A percentile compares a stretch with the other conserved stretches of the same genome.
Conservation (phyloP, 2,113 vertebrate genomes). For the Casuarius casuarius region DNA sequence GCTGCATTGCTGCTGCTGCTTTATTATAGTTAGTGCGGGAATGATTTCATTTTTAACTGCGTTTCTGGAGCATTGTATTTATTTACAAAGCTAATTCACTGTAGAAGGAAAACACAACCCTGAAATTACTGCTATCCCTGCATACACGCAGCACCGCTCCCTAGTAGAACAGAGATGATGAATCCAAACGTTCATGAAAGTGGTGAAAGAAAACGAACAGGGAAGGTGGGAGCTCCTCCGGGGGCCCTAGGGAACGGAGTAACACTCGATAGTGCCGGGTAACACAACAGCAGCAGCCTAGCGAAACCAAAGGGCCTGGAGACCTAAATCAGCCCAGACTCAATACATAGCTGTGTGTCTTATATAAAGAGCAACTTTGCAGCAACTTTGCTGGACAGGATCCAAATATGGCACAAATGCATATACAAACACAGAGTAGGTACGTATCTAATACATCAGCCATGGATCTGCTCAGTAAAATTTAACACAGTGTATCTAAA, state of each 20-base stretch:
- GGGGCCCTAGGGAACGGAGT: neutral
- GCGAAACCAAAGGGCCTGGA: too few species aligned
- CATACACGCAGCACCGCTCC: too few species aligned
- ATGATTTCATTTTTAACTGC: too few species aligned
- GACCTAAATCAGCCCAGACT: too few species aligned
- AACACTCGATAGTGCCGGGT: accelerated
- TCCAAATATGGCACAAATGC: neutral
- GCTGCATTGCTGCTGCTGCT: neutral
- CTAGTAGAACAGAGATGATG: neutral
- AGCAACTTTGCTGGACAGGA: neutral
- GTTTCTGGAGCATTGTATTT: neutral
- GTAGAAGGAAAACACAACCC: neutral
- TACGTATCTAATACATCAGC: neutral
- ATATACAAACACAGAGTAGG: neutral
- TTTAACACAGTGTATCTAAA: accelerated
- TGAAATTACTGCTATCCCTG: neutral
- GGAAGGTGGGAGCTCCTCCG: too few species aligned
- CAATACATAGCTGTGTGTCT: neutral
- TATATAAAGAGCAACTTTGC: neutral
- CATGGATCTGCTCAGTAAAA: neutral
- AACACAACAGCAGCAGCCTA: neutral
- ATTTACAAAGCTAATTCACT: too few species aligned
- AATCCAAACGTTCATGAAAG: accelerated
- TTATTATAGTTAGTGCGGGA: too few species aligned
- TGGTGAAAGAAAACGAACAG: accelerated